Evolutionary conservation across 1,140 invertebrate species (phyloP).

Genomic region (Brevipalpus yothersi): DNA sequence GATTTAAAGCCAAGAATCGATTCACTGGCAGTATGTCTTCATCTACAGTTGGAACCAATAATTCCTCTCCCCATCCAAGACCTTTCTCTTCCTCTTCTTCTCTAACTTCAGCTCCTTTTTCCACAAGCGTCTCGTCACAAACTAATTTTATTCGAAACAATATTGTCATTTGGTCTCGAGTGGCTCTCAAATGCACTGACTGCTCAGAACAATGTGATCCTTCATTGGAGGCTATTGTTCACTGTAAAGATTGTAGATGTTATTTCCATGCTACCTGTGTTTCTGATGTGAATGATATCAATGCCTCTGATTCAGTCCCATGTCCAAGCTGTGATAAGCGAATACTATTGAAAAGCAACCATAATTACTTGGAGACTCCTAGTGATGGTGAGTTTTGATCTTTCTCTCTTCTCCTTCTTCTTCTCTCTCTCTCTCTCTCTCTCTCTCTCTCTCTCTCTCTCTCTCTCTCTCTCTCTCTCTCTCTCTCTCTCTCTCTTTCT

Average conservation of each 20-base stretch:
- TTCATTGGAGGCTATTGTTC: conserved; percentile 2
- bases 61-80: background rate
- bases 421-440: too few species aligned
- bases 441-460: too few species aligned
- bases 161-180: background rate
- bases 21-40: background rate
- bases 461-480: too few species aligned
- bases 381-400: too few species aligned
- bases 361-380: background rate
- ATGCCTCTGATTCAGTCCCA: background rate
- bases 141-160: background rate
- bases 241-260: conserved; percentile 3
- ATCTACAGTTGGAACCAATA: background rate
- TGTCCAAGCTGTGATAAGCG: conserved; percentile 1
- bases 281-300: background rate
- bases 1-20: background rate
- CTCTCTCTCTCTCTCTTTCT: too few species aligned
- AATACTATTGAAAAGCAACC: background rate
- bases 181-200: background rate
- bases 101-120: too few species aligned
- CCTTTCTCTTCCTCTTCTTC: too few species aligned
- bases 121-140: background rate
- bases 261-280: conserved; percentile 6
- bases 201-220: conserved; percentile 5
- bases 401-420: too few species aligned